A percentile compares a stretch with the other conserved stretches of the same genome.
phyloP scores from a whole-genome alignment of 2,113 vertebrate genomes.

The Malurus elegans region DNA sequence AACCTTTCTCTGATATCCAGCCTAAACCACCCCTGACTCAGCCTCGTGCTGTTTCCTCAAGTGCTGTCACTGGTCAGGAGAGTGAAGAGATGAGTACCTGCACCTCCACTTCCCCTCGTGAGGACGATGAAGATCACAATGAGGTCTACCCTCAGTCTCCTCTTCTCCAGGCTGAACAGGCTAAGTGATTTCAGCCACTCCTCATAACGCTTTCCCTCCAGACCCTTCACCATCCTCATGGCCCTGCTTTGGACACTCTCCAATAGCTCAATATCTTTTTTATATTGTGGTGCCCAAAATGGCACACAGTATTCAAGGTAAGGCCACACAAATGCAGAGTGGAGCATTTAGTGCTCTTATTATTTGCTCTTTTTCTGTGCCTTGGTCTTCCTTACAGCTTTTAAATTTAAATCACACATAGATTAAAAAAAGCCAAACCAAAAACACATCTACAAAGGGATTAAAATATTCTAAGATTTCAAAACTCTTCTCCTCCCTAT shows the following conservation, averaged over 20 bases:
- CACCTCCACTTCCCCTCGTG: rapidly evolving
- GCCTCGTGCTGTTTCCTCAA: not conserved
- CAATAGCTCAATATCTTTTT: not conserved
- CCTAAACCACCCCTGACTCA: not conserved
- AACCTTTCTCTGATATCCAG: not conserved
- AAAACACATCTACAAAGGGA: not conserved
- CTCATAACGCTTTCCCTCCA: rapidly evolving
- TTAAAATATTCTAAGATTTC: not conserved
- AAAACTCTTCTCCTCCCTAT: not conserved
- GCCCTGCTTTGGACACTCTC: not conserved
- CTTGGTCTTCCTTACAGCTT: not conserved
- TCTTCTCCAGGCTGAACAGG: not conserved
- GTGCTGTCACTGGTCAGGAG: not conserved
- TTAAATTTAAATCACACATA: not conserved
- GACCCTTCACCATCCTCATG: not conserved
- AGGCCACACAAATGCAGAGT: not conserved
- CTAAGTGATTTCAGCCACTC: not conserved
- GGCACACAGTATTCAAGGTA: not conserved
- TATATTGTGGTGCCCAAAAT: not conserved
- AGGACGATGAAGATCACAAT: not conserved
- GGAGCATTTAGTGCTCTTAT: not conserved
- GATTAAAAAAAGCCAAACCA: not conserved
- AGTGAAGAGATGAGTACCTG: not conserved
- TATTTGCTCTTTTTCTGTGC: not conserved
- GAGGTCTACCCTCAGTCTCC: not conserved